Evolutionary conservation across 2,888 invertebrate genomes (phyloP).

Genomic region (Limnephilus rhombicus): DNA sequence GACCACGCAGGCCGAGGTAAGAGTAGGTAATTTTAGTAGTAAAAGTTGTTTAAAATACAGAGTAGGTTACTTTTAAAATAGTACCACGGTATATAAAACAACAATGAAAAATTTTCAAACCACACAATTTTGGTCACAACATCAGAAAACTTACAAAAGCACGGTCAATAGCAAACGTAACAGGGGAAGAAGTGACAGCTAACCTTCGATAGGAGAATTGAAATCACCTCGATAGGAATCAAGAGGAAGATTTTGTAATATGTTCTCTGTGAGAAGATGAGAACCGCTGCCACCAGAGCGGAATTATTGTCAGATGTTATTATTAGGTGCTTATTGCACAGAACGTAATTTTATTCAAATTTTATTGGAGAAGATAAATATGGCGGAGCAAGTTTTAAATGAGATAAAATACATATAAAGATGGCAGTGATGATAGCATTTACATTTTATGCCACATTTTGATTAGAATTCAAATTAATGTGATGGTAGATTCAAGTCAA

Average conservation of each 20-base stretch:
- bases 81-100: too few species aligned
- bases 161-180: too few species aligned
- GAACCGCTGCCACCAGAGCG: neutral
- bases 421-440: neutral
- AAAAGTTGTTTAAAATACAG: too few species aligned
- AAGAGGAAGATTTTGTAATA: neutral
- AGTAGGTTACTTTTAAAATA: too few species aligned
- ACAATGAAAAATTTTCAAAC: too few species aligned
- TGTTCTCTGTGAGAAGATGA: slow-evolving; percentile 10
- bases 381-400: neutral
- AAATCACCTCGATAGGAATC: neutral
- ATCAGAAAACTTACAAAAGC: too few species aligned
- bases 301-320: neutral
- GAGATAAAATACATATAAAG: neutral
- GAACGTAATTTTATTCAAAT: neutral
- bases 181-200: neutral
- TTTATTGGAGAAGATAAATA: neutral
- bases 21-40: too few species aligned
- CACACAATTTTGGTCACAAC: too few species aligned
- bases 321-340: neutral
- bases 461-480: neutral
- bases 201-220: neutral
- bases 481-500: neutral
- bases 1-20: too few species aligned
- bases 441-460: neutral